Base-by-base conservation (phyloP, 2,797 vertebrate species). In the Enteromius radiatus region DNA sequence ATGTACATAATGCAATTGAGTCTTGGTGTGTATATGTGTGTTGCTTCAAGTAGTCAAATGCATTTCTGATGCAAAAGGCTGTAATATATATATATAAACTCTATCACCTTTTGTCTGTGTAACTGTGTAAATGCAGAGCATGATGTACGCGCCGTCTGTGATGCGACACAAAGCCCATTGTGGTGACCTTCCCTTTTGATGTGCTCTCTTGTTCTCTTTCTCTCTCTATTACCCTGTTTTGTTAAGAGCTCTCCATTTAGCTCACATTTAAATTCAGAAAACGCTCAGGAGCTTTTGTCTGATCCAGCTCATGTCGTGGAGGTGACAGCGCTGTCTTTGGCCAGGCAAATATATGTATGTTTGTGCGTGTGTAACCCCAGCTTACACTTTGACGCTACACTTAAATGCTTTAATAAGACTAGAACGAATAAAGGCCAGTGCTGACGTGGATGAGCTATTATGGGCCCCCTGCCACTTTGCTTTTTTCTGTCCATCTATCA, bases 391-490 rank as follows among this genome's bases (percentile, higher is more conserved):
- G 93, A 93, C 93, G 92, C 95, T 94, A 92, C 93, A 91, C 92
- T 92, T 95, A 94, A 95, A 95, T 92, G 92, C 93, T 95, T 95
- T 95, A 96, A 95, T 95, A 93, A 90, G 91, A 93, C 90, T 95
- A 94, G 94, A 94, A 93, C 89, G 93, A 91, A 92, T 92, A 94
- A 93, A 94, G 92, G 91, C 92, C 90, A 88, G 87, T 88, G 87
- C 88, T 95, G 95, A 96, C 92, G 93, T 92, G 95, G 88, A 91
- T 86, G 91, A 92, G 92, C 93, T 95, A 94, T 96, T 93, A 96
- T 90, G 90, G 93, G 92, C 91, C 86, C 83, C 91, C 91, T 93
- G 93, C 92, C 92, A 92, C 92, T 93, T 95, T 95, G 93, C 92
- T 94, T 90, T 92, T 49, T 69, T 70, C 73, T 68, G 36, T 82